Evolutionary conservation across 2,888 invertebrate genomes (phyloP), one percentile per base, ranked within the genome.

Genomic region (Aphelenchoides bicaudatus): DNA sequence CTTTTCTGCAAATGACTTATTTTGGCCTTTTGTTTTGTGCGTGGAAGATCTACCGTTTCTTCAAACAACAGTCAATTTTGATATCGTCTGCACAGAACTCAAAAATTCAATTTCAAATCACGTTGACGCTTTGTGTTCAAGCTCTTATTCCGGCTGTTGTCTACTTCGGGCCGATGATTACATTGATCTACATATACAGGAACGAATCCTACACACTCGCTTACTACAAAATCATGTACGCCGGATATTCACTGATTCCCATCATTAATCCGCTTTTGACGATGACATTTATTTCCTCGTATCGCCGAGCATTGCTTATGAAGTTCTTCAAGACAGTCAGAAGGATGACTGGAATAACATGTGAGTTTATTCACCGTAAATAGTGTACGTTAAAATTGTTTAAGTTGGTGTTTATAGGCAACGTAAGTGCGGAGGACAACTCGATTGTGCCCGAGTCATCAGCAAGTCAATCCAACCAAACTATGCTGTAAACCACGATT

Each of bases 51-150:
- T 43, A 25, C 21, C n/a, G 43, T 6, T 43, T 43, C 25, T 21
- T 43, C 10, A 19, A n/a, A 8, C 16, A 43, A 43, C 43, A 43
- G 23, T 19, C 16, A 10, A 25, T 25, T 8, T n/a, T 43, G 6
- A 43, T 43, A 25, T n/a, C n/a, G n/a, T 8, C 8, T 25, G 6
- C 43, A n/a, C 43, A 43, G 43, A 43, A 43, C 23, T 6, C 10
- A 8, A 6, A 19, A 8, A 43, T 43, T n/a, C 43, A 43, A n/a
- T 43, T 10, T 10, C 43, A 43, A 43, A 21, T 43, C 8, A 21
- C 43, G 23, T n/a, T 43, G 43, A 43, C 43, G n/a, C 16, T 43
- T 43, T 19, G 43, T 8, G 21, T 43, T 19, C 43, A 43, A 43
- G 8, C 16, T n/a, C 23, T 43, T 8, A 21, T 43, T 8, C 43